Conservation (phyloP, 2,888 invertebrate genomes). For the Drosophila mayaguana region DNA sequence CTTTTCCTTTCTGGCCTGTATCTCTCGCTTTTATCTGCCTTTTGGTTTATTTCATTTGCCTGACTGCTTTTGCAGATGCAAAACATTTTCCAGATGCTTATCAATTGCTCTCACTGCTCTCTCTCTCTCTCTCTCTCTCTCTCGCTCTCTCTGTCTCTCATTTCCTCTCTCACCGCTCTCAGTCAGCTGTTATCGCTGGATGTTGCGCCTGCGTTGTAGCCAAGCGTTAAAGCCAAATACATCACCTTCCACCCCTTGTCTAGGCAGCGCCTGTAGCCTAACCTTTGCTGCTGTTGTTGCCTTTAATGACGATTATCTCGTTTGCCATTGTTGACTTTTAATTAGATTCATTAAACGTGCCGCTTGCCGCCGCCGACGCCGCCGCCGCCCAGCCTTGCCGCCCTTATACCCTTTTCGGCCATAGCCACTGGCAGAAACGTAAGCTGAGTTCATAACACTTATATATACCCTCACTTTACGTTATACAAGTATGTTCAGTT, state of each 20-base stretch:
- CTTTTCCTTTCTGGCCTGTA: slow-evolving; percentile 25
- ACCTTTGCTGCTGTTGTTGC: slow-evolving; percentile 19
- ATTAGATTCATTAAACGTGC: slow-evolving; percentile 82
- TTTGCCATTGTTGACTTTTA: slow-evolving; percentile 83
- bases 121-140: slow-evolving; percentile 10
- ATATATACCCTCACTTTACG: neutral
- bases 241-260: slow-evolving; percentile 15
- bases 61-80: slow-evolving; percentile 74
- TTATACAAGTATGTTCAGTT: too few relatives aligned
- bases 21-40: slow-evolving; percentile 61
- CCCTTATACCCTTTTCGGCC: slow-evolving; percentile 8
- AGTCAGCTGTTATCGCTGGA: slow-evolving; percentile 66
- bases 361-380: slow-evolving; percentile 57
- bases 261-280: slow-evolving; percentile 23
- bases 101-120: slow-evolving; percentile 35
- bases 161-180: slow-evolving; percentile 11
- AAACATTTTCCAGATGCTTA: slow-evolving; percentile 64
- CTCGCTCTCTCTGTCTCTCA: neutral
- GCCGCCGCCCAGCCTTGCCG: slow-evolving; percentile 21
- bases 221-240: slow-evolving; percentile 37
- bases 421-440: too few relatives aligned
- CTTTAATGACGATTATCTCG: slow-evolving; percentile 73
- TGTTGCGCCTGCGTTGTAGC: slow-evolving; percentile 75
- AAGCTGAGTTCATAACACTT: neutral
- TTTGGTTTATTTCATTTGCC: slow-evolving; percentile 79